Evolutionary conservation across 2,113 vertebrate genomes (phyloP).

Genomic region (Bucco capensis): DNA sequence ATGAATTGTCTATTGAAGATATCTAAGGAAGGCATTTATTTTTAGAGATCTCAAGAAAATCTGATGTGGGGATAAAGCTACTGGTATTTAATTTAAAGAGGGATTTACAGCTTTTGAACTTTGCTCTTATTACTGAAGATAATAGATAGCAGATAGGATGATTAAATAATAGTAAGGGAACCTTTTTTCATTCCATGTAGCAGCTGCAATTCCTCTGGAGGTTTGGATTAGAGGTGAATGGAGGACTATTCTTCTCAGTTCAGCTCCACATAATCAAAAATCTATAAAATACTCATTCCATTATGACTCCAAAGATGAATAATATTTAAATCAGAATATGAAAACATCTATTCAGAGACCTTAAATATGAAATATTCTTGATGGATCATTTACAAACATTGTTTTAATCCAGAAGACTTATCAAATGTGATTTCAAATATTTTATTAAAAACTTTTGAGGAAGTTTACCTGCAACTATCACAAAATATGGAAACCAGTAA

Average conservation of each 20-base stretch:
- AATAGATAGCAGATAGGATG: neutral
- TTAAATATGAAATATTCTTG: neutral
- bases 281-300: neutral
- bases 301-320: neutral
- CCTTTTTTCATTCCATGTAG: neutral
- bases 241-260: neutral
- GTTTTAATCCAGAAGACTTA: neutral
- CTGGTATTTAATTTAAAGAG: slow-evolving; percentile 15
- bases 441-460: neutral
- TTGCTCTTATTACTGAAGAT: slow-evolving; percentile 12
- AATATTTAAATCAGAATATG: neutral
- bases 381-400: neutral
- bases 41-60: slow-evolving; percentile 9
- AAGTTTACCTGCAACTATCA: neutral
- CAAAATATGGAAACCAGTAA: neutral
- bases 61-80: neutral
- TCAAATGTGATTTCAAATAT: neutral
- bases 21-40: neutral
- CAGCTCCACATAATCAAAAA: neutral
- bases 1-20: neutral
- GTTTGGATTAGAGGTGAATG: neutral
- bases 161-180: slow-evolving; percentile 18
- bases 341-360: neutral
- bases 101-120: slow-evolving; percentile 14
- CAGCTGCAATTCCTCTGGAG: neutral